phyloP scores from a whole-genome alignment of 1,140 invertebrate species.

The Magallana ariakensis region DNA sequence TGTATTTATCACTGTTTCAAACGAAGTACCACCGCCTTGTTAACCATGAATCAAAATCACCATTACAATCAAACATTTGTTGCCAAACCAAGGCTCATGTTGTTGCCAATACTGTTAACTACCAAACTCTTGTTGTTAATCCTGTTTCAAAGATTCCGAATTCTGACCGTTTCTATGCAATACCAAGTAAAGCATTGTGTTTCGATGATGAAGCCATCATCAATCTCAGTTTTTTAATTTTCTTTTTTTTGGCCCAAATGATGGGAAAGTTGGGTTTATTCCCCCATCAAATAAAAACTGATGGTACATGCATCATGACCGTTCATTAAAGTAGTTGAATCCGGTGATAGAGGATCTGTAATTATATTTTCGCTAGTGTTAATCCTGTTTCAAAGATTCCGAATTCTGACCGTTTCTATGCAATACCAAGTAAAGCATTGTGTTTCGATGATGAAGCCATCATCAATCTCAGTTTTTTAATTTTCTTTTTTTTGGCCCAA shows the following conservation, averaged over 20 bases:
- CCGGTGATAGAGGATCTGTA: conserved; percentile 22
- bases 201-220: not conserved
- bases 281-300: too few relatives aligned
- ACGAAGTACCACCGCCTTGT: not conserved
- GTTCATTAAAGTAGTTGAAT: not conserved
- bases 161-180: not conserved
- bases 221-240: too few relatives aligned
- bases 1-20: not conserved
- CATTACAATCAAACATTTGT: conserved; percentile 16
- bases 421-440: conserved; percentile 29
- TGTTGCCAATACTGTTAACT: not conserved
- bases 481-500: too few relatives aligned
- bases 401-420: not conserved
- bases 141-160: not conserved
- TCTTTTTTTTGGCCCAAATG: too few relatives aligned
- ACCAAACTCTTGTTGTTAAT: not conserved
- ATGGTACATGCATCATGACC: too few relatives aligned
- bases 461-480: too few relatives aligned
- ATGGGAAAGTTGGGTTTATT: too few relatives aligned
- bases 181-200: conserved; percentile 23
- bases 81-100: not conserved
- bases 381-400: not conserved
- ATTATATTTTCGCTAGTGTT: not conserved
- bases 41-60: conserved; percentile 24
- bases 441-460: not conserved